Base-by-base conservation (phyloP, 2,888 invertebrate genomes). In the Dendrolimus pini region DNA sequence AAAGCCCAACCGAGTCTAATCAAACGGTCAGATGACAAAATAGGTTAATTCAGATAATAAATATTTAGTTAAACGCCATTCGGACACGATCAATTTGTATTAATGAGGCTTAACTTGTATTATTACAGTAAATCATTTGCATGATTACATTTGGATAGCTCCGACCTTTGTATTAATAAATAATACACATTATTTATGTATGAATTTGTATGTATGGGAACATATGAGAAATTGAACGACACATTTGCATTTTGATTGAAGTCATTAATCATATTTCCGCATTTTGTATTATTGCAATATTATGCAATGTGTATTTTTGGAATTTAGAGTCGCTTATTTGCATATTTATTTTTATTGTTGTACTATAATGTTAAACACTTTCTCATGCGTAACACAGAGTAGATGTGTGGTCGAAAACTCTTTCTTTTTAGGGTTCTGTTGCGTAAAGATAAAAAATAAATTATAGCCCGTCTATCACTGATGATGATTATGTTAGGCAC, bases 1-100 rank as follows among this genome's bases (percentile, higher is more conserved):
- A 47, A 47, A 47, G 47, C 9, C 10, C 47, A 47, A 47, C 47
- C 47, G 47, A 47, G 10, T 47, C 47, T 47, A 47, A 47, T 47
- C 47, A 47, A 47, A 47, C 42, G 18, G 14, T 9, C 41, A 41
- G 58, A 53, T 58, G 58, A 60, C 58, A 60, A 60, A 60, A 58
- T 60, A 55, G 58, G 41, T 60, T 56, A 53, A 58, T 56, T 10
- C 9, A 47, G 9, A 47, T 47, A 9, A 47, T 47, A 47, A 47
- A 47, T 47, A 47, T 10, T 18, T 41, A 54, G 54, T 54, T 41
- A 54, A 54, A 54, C n/a, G 30, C 41, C n/a, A 9, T 54, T 41
- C 41, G 18, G 54, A 54, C 54, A 54, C n/a, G 41, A 54, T 18
- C 41, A 54, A 54, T 54, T 54, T 54, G 54, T 41, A 54, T 54